Conservation (phyloP, 1,140 invertebrate genomes). For the Drosophila orena region DNA sequence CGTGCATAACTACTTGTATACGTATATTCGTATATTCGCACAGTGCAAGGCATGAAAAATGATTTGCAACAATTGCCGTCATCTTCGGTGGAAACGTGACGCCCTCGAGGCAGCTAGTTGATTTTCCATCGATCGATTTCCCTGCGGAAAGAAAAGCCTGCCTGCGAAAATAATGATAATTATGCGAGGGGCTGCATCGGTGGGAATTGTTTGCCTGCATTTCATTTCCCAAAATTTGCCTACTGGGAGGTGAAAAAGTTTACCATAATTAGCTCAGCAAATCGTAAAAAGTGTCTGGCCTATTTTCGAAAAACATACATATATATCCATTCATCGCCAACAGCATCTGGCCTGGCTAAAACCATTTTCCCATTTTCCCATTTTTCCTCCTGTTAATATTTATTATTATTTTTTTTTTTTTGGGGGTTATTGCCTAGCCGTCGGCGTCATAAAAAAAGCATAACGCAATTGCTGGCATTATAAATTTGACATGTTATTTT, state of each 20-base stretch:
- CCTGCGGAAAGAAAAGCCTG: neutral
- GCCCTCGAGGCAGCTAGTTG: conserved; percentile 60
- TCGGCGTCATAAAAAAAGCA: conserved; percentile 52
- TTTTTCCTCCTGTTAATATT: conserved; percentile 7
- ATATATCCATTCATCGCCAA: conserved; percentile 51
- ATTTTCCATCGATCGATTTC: conserved; percentile 70
- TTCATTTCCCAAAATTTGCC: conserved; percentile 34
- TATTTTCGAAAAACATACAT: conserved; percentile 64
- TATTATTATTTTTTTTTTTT: conserved; percentile 18
- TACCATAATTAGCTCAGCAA: conserved; percentile 66
- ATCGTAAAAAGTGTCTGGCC: conserved; percentile 61
- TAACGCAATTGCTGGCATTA: conserved; percentile 78
- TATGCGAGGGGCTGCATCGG: conserved; percentile 12
- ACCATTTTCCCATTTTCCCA: conserved; percentile 41
- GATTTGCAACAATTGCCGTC: conserved; percentile 82
- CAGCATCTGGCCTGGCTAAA: conserved; percentile 43
- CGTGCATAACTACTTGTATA: conserved; percentile 17
- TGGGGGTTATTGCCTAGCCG: conserved; percentile 33
- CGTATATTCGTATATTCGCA: too few species aligned
- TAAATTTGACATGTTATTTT: conserved; percentile 82
- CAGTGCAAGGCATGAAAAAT: conserved; percentile 74
- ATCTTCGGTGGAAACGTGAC: conserved; percentile 72
- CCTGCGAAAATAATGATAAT: conserved; percentile 14
- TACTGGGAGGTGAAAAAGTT: conserved; percentile 19
- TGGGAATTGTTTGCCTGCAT: conserved; percentile 10